phyloP scores from a whole-genome alignment of 2,113 vertebrate species.

The Centrocercus urophasianus region DNA sequence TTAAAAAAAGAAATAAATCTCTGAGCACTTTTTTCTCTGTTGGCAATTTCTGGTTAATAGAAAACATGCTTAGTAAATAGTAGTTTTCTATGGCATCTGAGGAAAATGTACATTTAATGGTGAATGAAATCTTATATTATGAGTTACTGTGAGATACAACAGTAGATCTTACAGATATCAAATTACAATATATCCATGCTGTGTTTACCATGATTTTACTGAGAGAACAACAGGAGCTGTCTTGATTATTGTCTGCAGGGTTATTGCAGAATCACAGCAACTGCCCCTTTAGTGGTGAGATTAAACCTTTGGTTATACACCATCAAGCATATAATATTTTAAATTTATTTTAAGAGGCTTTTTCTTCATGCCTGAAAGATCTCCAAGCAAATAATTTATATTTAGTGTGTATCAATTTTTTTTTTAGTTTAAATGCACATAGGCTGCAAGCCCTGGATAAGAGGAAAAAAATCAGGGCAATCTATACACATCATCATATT shows the following conservation, averaged over 20 bases:
- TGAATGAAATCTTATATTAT: constrained; percentile 75
- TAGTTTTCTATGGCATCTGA: constrained; percentile 61
- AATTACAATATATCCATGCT: constrained; percentile 80
- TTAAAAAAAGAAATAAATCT: background rate
- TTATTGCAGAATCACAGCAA: constrained; percentile 79
- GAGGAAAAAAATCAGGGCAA: constrained; percentile 68
- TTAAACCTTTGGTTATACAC: constrained; percentile 84
- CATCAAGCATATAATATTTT: constrained; percentile 85
- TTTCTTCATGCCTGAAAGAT: constrained; percentile 83
- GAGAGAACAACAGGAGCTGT: constrained; percentile 80
- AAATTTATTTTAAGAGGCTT: constrained; percentile 85
- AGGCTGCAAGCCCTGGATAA: constrained; percentile 78
- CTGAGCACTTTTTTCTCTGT: constrained; percentile 38
- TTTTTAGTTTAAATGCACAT: constrained; percentile 79
- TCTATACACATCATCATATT: constrained; percentile 76
- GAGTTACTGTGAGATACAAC: constrained; percentile 74
- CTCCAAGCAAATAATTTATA: constrained; percentile 82
- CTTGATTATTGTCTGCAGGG: constrained; percentile 82
- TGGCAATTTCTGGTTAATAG: constrained; percentile 69
- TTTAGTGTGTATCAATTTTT: constrained; percentile 78
- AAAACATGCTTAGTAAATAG: constrained; percentile 69
- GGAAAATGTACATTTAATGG: constrained; percentile 74
- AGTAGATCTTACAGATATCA: constrained; percentile 78
- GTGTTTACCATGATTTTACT: constrained; percentile 79
- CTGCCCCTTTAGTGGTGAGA: constrained; percentile 79